Base-by-base conservation (phyloP, 2,113 vertebrate genomes). In the Chaetorhynchus papuensis region DNA sequence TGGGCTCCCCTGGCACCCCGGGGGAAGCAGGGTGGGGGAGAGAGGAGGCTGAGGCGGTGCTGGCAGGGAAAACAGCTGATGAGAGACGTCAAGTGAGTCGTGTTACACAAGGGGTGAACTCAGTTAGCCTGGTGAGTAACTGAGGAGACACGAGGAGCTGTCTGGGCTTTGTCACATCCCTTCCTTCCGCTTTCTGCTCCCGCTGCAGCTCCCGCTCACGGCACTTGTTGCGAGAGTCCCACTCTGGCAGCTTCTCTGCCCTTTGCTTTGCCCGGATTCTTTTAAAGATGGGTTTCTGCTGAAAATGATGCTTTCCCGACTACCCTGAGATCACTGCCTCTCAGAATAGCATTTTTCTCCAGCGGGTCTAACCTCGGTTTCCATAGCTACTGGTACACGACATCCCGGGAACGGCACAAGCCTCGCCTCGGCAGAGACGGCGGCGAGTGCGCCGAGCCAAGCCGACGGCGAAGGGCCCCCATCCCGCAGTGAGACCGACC, bases 321-420 rank as follows among this genome's bases (percentile, higher is more conserved):
- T 60, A 65, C 57, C 72, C 75, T 7, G 37, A 65, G 91, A 90
- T 94, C 74, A 12, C 39, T 10, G 52, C 35, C 84, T 91, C 89
- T 82, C 83, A 52, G 85, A 92, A 90, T 77, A 92, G 95, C 77
- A 52, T 75, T 94, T 89, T 65, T 15, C 89, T 93, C 76, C 23
- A 50, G 68, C 50, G 23, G 83, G 84, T 76, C 87, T 95, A 95
- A 93, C 83, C 79, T 94, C 95, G 52, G 89, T 96, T 97, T 95
- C 96, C 91, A 94, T 97, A 95, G 93, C 88, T 96, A 94, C 95
- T 93, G 90, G 53, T 84, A 83, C 72, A 94, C 28, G 57, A 72
- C 90, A 68, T 94, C 80, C 81, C 82, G 18, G 93, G 88, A 87
- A 83, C 8, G 5, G 80, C 89, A 80, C 77, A 84, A 82, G 54